A percentile compares a stretch with the other conserved stretches of the same genome.
These are phyloP conservation scores for Drosophila ogumai DNA, from an alignment of 1,140 invertebrate genomes.

Conservation along the genomic window DNA sequence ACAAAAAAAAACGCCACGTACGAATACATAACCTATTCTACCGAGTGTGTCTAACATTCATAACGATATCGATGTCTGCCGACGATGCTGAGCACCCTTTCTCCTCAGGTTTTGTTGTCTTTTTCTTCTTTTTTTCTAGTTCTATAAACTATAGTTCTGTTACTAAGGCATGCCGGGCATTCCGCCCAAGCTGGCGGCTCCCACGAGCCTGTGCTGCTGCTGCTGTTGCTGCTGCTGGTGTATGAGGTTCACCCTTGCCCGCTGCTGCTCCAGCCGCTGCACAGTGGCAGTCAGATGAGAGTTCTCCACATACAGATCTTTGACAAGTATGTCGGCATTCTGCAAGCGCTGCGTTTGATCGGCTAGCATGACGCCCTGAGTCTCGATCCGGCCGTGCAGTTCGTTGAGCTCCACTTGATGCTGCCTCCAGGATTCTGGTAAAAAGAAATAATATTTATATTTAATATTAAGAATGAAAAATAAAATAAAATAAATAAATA, in stretches of 20 bases:
- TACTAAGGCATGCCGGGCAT: conserved; percentile 82
- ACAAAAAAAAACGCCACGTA: conserved; percentile 34
- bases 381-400: conserved; percentile 87
- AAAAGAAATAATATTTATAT: background rate
- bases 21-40: conserved; percentile 45
- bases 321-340: conserved; percentile 90
- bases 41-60: conserved; percentile 48
- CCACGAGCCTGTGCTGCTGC: conserved; percentile 55
- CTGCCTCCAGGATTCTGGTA: conserved; percentile 88
- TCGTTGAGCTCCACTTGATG: conserved; percentile 87
- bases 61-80: conserved; percentile 60
- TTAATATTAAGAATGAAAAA: background rate
- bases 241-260: conserved; percentile 71
- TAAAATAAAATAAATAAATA: background rate
- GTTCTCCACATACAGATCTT: conserved; percentile 93
- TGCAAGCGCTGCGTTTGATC: conserved; percentile 89
- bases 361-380: conserved; percentile 87
- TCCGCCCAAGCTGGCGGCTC: conserved; percentile 31
- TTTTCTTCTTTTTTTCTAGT: background rate
- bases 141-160: conserved; percentile 20
- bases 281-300: conserved; percentile 89
- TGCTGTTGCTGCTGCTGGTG: conserved; percentile 76
- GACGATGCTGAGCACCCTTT: conserved; percentile 42
- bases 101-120: conserved; percentile 36
- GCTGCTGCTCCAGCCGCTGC: conserved; percentile 88